Percentiles rank a stretch among this genome's conserved stretches.
Evolutionary conservation across 2,113 vertebrate genomes (phyloP).

Genomic region (Chaetorhynchus papuensis): DNA sequence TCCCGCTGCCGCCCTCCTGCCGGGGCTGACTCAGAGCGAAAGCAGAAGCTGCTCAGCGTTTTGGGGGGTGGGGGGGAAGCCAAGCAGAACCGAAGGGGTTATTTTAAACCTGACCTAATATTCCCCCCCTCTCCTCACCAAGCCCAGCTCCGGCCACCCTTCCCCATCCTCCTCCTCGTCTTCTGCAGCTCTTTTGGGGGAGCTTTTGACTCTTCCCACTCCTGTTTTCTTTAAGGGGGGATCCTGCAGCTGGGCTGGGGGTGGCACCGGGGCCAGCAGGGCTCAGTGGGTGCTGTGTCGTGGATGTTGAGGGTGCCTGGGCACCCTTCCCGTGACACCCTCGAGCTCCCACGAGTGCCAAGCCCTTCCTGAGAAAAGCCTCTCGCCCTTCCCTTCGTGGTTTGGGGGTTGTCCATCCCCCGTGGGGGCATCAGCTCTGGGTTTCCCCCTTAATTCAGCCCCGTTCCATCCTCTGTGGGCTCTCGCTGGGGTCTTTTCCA

Average conservation of each 20-base stretch:
- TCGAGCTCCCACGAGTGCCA: background rate
- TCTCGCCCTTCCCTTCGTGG: background rate
- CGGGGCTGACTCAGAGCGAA: constrained; percentile 72
- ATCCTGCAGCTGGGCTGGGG: background rate
- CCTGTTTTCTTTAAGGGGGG: fast-evolving
- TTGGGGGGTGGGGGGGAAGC: constrained; percentile 43
- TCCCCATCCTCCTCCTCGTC: background rate
- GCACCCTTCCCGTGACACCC: background rate
- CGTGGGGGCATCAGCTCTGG: fast-evolving
- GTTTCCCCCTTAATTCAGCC: background rate
- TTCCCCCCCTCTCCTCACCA: constrained; percentile 18
- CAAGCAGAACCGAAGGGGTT: constrained; percentile 72
- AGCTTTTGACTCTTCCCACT: background rate
- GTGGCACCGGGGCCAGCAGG: background rate
- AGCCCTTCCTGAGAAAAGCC: background rate
- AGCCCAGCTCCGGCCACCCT: background rate
- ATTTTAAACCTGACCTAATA: constrained; percentile 74
- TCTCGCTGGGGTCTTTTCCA: background rate
- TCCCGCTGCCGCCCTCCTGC: background rate
- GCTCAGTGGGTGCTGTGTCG: background rate
- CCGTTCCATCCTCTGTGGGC: fast-evolving
- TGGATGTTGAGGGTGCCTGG: background rate
- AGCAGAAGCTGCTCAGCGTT: constrained; percentile 72
- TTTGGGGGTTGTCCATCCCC: background rate
- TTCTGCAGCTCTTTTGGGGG: background rate